Evolutionary conservation across 1,140 invertebrate genomes (phyloP), one percentile per base, ranked within the genome.

Genomic region (Heliconius himera): DNA sequence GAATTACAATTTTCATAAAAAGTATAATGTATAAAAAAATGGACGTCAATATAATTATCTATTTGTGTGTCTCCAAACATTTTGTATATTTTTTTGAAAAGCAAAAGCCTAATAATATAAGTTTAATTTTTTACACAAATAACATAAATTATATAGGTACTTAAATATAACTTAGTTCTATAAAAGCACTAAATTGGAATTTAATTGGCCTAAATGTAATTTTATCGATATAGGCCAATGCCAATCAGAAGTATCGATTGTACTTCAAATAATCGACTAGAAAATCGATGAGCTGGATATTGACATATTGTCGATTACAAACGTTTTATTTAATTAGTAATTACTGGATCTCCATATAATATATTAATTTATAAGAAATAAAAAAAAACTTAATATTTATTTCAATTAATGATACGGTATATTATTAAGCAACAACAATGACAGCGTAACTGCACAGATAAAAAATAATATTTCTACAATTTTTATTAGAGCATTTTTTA

Each of bases 101-200:
- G 26, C 22, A 66, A 66, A 66, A 29, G 60, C 60, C 13, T 29
- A 18, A 29, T 66, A 66, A 66, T 22, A 66, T 16, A 66, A 66
- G 22, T 66, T 46, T 66, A 0, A 66, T 22, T 56, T 66, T 29
- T 29, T 66, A 66, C 54, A 26, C 20, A 66, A 66, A 26, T 26
- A 26, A 66, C 56, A 66, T 26, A 26, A 66, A 13, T 26, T 66
- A 66, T 66, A 66, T 66, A 66, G 60, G 26, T 66, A 29, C 26
- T 66, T 66, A 66, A 26, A 66, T 66, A 16, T 66, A 29, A 29
- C 60, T 66, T 66, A 66, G 60, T 29, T 66, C 60, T 66, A 66
- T 66, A 66, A 66, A 66, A 66, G 60, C 60, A 66, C 60, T 66
- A 66, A 29, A 66, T 66, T 66, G 60, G 60, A 66, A 66, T 66